Percentiles rank a stretch among this genome's conserved stretches.
These are phyloP conservation scores for Cheilosia variabilis DNA, from an alignment of 2,888 invertebrate species.

Conservation along the genomic window DNA sequence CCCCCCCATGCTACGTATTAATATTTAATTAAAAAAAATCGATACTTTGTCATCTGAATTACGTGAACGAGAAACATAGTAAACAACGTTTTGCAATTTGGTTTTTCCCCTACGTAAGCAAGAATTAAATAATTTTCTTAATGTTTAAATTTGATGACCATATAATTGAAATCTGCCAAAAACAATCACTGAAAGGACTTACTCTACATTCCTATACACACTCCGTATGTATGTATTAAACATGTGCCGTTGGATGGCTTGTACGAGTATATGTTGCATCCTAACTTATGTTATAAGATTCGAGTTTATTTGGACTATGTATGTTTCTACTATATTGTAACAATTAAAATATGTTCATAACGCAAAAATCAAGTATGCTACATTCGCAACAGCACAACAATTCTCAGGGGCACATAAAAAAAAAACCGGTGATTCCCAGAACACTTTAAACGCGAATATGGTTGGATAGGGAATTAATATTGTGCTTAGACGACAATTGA, in stretches of 20 bases:
- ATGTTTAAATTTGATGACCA: too few species aligned
- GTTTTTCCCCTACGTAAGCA: neutral
- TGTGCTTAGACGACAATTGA: too few species aligned
- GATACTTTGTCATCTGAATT: slow-evolving; percentile 80
- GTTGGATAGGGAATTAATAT: neutral
- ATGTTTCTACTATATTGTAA: neutral
- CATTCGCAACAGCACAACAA: neutral
- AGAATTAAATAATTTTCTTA: neutral
- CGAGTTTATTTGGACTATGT: neutral
- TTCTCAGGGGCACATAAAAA: neutral
- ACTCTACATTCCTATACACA: too few species aligned
- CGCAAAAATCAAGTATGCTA: neutral
- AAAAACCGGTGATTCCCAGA: neutral
- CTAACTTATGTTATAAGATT: neutral
- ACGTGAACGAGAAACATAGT: slow-evolving; percentile 42
- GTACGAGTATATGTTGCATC: too few species aligned
- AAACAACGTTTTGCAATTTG: slow-evolving; percentile 38
- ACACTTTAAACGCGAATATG: neutral
- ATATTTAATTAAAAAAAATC: slow-evolving; percentile 82
- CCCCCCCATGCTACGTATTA: slow-evolving; percentile 73
- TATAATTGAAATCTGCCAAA: too few species aligned
- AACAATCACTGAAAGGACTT: too few species aligned
- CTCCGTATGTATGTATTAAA: too few species aligned
- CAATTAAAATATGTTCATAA: neutral
- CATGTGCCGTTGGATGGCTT: too few species aligned